phyloP scores from a whole-genome alignment of 2,888 invertebrate genomes.

The Rhamnusium bicolor region DNA sequence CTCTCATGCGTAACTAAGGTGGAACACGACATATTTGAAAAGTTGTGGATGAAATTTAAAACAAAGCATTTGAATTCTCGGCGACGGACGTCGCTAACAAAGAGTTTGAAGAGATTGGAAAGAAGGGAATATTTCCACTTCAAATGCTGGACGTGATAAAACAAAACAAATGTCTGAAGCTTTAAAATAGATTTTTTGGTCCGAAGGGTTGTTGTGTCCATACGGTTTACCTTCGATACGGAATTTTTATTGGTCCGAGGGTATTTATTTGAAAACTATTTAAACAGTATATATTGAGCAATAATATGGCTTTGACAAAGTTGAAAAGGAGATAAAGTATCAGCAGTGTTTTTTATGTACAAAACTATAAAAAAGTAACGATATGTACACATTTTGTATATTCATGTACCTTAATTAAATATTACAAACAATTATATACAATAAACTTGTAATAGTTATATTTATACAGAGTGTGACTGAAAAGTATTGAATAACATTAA shows the following conservation, averaged over 20 bases:
- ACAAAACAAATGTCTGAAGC: slow-evolving; percentile 63
- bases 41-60: slow-evolving; percentile 52
- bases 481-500: too few species aligned
- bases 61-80: slow-evolving; percentile 50
- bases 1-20: slow-evolving; percentile 39
- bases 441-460: too few species aligned
- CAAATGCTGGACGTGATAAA: slow-evolving; percentile 65
- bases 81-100: slow-evolving; percentile 36
- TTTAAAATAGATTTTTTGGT: slow-evolving; percentile 59
- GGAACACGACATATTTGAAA: slow-evolving; percentile 52
- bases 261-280: slow-evolving; percentile 29
- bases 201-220: slow-evolving; percentile 45
- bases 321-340: not conserved
- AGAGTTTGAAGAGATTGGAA: slow-evolving; percentile 37
- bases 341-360: not conserved
- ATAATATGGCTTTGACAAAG: not conserved
- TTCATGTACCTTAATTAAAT: too few species aligned
- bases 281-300: not conserved
- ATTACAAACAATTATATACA: too few species aligned
- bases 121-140: slow-evolving; percentile 61
- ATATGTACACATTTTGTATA: too few species aligned
- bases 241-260: slow-evolving; percentile 36
- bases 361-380: not conserved
- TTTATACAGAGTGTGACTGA: too few species aligned
- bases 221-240: slow-evolving; percentile 39